phyloP scores from a whole-genome alignment of 2,113 vertebrate species.

The Prunella fulvescens region DNA sequence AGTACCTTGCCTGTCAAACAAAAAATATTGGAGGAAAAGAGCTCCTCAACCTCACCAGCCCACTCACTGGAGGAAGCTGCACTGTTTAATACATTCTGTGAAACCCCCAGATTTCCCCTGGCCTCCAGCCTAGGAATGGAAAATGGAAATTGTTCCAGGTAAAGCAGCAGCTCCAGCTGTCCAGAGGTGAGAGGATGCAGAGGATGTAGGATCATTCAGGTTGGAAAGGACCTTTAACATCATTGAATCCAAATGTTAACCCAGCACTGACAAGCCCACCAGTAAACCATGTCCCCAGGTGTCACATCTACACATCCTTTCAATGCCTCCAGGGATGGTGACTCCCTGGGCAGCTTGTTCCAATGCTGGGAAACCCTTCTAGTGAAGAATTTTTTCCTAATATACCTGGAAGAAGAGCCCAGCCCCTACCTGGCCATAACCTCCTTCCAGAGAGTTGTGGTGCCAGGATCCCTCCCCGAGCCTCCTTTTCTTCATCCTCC shows the following conservation, averaged over 20 bases:
- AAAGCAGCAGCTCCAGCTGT: neutral
- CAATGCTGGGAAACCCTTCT: neutral
- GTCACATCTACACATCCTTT: accelerated
- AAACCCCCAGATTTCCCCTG: neutral
- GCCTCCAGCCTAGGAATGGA: neutral
- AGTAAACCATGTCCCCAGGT: neutral
- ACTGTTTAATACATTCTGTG: neutral
- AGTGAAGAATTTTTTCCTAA: neutral
- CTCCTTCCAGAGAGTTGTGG: neutral
- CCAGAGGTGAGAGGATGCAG: neutral
- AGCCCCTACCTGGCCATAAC: neutral
- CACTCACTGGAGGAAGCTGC: neutral
- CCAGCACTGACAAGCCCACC: neutral
- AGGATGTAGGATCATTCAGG: neutral
- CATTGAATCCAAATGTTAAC: neutral
- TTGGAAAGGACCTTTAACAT: neutral
- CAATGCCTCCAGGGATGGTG: neutral
- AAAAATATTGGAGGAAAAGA: neutral
- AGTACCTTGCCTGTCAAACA: neutral
- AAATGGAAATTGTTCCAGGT: neutral
- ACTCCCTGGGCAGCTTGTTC: neutral
- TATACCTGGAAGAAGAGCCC: too few species aligned
- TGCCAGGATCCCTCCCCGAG: neutral
- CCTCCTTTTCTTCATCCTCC: neutral
- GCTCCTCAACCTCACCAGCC: accelerated